Percentiles rank a stretch among this genome's conserved stretches.
Evolutionary conservation across 2,113 vertebrate genomes (phyloP).

Genomic region (Camelus bactrianus): DNA sequence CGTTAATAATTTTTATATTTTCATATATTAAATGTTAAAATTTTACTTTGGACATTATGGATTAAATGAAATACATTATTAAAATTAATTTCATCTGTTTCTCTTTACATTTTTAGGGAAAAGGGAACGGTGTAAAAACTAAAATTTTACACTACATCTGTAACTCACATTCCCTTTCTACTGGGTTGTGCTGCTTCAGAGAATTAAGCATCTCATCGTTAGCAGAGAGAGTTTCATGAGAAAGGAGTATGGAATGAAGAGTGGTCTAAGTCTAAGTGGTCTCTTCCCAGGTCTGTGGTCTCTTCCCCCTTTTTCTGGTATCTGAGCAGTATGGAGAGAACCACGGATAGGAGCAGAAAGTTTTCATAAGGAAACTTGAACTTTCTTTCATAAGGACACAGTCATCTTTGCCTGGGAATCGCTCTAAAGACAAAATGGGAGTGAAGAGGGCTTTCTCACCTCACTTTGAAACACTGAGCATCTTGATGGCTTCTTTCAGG

Average conservation of each 20-base stretch:
- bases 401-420: neutral
- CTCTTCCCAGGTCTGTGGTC: neutral
- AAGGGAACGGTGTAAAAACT: neutral
- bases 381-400: neutral
- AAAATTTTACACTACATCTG: neutral
- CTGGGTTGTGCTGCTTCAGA: neutral
- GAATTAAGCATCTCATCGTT: neutral
- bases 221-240: neutral
- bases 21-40: slow-evolving; percentile 1
- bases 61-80: neutral
- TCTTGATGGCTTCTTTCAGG: neutral
- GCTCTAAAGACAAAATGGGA: neutral
- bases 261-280: neutral
- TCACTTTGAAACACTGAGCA: neutral
- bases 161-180: neutral
- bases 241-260: neutral
- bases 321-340: neutral
- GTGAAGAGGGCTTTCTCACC: neutral
- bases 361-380: neutral
- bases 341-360: neutral
- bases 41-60: neutral
- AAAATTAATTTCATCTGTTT: neutral
- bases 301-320: neutral
- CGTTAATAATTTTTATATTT: neutral
- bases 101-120: neutral